These are phyloP conservation scores for Chrysomallon squamiferum DNA, from an alignment of 1,140 invertebrate species.

Conservation along the genomic window DNA sequence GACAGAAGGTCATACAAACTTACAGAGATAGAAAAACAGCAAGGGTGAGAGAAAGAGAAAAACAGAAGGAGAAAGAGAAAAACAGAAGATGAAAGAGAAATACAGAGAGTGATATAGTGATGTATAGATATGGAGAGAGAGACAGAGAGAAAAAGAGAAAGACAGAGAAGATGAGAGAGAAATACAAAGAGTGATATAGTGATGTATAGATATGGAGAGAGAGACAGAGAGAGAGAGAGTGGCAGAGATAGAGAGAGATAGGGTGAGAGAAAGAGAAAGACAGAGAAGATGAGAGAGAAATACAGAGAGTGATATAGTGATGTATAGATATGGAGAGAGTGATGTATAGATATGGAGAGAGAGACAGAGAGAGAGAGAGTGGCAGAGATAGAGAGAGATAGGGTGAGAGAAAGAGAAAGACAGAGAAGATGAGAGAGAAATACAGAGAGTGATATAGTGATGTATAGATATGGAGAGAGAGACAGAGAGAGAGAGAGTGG, in stretches of 20 bases:
- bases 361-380: conserved; percentile 2
- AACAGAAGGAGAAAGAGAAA: too few relatives aligned
- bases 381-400: neutral
- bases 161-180: conserved; percentile 5
- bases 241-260: neutral
- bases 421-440: neutral
- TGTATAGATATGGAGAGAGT: neutral
- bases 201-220: neutral
- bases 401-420: neutral
- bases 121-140: neutral
- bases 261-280: neutral
- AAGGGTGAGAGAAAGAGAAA: too few relatives aligned
- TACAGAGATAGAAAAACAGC: too few relatives aligned
- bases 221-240: neutral
- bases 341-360: neutral
- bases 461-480: too few relatives aligned
- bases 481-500: neutral
- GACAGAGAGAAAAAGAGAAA: conserved; percentile 3
- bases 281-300: too few relatives aligned
- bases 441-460: too few relatives aligned
- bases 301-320: neutral
- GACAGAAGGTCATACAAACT: too few relatives aligned
- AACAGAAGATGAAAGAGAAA: too few relatives aligned
- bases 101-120: neutral
- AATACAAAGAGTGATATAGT: neutral